A percentile compares a stretch with the other conserved stretches of the same genome.
Evolutionary conservation across 2,888 invertebrate genomes (phyloP).

Genomic region (Cynaeus angustus): DNA sequence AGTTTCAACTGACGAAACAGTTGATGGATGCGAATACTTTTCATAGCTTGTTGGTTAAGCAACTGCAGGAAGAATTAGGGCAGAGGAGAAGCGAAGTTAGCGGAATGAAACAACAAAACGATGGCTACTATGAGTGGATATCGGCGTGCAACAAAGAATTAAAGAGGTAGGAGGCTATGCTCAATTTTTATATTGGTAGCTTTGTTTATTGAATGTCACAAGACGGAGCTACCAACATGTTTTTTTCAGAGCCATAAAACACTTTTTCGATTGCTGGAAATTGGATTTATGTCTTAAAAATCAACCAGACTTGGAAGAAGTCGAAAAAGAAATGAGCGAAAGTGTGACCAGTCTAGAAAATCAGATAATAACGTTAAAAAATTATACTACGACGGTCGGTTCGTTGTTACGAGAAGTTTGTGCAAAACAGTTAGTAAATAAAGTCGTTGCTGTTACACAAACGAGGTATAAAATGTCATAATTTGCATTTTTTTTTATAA

Average conservation of each 20-base stretch:
- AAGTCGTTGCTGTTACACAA: background rate
- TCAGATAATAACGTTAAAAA: background rate
- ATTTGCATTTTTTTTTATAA: too few species aligned
- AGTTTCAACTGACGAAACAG: slow-evolving; percentile 5
- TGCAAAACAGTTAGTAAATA: background rate
- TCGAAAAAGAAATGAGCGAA: background rate
- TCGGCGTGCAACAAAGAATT: slow-evolving; percentile 4
- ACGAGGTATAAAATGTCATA: too few species aligned
- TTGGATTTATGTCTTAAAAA: background rate
- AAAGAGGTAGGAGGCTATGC: background rate
- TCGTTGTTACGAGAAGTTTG: background rate
- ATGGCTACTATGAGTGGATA: background rate
- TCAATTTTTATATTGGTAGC: too few species aligned
- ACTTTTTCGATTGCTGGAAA: background rate
- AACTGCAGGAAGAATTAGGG: background rate
- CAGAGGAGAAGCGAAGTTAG: slow-evolving; percentile 14
- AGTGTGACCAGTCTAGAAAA: slow-evolving; percentile 6
- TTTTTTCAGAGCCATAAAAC: background rate
- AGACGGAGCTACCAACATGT: background rate
- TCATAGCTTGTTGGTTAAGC: background rate
- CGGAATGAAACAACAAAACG: slow-evolving; percentile 5
- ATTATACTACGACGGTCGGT: background rate
- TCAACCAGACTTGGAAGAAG: background rate
- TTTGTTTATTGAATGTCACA: too few species aligned
- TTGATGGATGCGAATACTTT: background rate